phyloP scores from a whole-genome alignment of 2,797 vertebrate species.

The Echiichthys vipera region DNA sequence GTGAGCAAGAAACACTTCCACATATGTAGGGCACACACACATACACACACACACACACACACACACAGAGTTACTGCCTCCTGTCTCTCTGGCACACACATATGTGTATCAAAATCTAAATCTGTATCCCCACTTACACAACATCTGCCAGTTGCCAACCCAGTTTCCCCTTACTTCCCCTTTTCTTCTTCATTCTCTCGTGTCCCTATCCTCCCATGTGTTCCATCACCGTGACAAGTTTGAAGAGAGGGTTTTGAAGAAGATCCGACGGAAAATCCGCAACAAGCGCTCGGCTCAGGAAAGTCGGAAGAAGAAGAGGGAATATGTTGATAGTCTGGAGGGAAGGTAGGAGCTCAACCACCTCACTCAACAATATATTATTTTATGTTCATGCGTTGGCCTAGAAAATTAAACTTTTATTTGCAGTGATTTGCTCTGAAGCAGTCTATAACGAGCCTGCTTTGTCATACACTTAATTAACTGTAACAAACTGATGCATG shows the following conservation, averaged over 20 bases:
- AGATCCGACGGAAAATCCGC: conserved; percentile 95
- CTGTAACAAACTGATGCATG: not conserved
- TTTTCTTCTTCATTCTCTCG: conserved; percentile 31
- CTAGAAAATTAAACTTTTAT: not conserved
- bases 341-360: conserved; percentile 82
- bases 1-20: conserved; percentile 69
- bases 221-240: conserved; percentile 80
- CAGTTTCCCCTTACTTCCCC: conserved; percentile 38
- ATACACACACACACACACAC: conserved; percentile 1
- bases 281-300: conserved; percentile 98
- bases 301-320: conserved; percentile 96
- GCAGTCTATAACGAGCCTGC: not conserved
- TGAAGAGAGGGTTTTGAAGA: conserved; percentile 94
- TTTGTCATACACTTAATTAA: conserved; percentile 5
- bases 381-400: not conserved
- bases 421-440: conserved; percentile 2
- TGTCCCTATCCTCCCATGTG: conserved; percentile 24
- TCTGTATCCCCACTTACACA: conserved; percentile 24
- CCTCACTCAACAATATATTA: conserved; percentile 4
- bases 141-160: conserved; percentile 28
- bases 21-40: conserved; percentile 16
- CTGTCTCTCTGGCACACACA: not conserved
- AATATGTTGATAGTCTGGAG: conserved; percentile 93
- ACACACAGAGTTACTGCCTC: not conserved
- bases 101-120: conserved; percentile 17